A percentile compares a stretch with the other conserved stretches of the same genome.
Conservation (phyloP, 2,113 vertebrate species). For the Lamprotornis superbus region DNA sequence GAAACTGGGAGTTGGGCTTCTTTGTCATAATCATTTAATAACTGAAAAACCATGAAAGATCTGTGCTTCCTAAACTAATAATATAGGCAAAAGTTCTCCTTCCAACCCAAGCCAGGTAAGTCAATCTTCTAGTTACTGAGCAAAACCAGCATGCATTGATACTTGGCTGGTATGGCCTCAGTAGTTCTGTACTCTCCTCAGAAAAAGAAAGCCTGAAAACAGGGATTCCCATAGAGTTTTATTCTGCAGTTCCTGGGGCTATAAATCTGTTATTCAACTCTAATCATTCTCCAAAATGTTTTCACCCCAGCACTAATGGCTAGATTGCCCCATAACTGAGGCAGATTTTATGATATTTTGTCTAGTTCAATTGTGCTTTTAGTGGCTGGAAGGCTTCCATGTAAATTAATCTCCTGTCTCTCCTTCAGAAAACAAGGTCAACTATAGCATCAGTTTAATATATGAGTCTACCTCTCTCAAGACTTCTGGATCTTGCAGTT, state of each 20-base stretch:
- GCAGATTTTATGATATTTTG: constrained; percentile 20
- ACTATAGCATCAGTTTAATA: neutral
- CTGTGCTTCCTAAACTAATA: neutral
- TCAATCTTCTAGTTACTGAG: neutral
- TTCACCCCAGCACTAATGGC: neutral
- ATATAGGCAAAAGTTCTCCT: neutral
- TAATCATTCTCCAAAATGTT: constrained; percentile 8
- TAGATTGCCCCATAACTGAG: neutral
- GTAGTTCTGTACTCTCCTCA: neutral
- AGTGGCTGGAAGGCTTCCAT: constrained; percentile 17
- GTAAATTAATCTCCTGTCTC: constrained; percentile 17
- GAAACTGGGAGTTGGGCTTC: neutral
- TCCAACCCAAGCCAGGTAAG: neutral
- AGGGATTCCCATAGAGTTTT: neutral
- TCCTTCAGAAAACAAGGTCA: constrained; percentile 42
- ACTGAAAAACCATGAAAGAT: neutral
- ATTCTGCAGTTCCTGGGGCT: neutral
- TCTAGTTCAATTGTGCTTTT: neutral
- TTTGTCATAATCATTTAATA: neutral
- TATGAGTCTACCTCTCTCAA: neutral
- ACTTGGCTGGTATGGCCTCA: neutral
- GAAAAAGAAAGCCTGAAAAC: neutral
- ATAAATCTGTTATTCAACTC: neutral
- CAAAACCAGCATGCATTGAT: neutral
- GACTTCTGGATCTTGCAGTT: neutral